Evolutionary conservation across 2,888 invertebrate species (phyloP).

Genomic region (Cephus pulcher): DNA sequence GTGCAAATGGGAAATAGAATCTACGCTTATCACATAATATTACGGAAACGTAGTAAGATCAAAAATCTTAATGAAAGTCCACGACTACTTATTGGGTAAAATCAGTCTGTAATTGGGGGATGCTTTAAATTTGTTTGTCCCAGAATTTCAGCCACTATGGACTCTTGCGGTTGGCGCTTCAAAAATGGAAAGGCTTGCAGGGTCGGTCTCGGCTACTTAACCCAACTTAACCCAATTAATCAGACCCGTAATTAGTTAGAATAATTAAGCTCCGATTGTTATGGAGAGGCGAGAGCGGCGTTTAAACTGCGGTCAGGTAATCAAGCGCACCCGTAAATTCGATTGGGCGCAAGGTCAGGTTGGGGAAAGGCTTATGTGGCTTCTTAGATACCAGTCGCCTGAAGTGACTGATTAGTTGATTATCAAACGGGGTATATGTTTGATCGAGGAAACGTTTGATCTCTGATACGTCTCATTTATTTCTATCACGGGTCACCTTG

Average conservation of each 20-base stretch:
- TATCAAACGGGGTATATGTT: background rate
- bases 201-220: constrained; percentile 39
- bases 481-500: background rate
- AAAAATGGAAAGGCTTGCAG: constrained; percentile 8
- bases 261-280: constrained; percentile 41
- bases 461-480: background rate
- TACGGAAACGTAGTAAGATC: background rate
- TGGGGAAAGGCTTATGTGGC: background rate
- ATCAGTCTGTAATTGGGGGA: background rate
- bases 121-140: background rate
- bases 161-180: background rate
- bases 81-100: background rate
- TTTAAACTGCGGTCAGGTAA: constrained; percentile 1
- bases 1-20: background rate
- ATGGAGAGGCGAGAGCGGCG: background rate
- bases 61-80: background rate
- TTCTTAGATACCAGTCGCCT: background rate
- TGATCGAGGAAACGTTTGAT: background rate
- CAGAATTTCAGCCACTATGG: background rate
- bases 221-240: constrained; percentile 49
- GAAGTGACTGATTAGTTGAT: background rate
- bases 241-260: constrained; percentile 44
- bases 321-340: background rate
- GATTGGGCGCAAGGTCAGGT: background rate
- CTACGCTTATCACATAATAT: background rate